Evolutionary conservation across 2,888 invertebrate genomes (phyloP).

Genomic region (Platerodrilus igneus): DNA sequence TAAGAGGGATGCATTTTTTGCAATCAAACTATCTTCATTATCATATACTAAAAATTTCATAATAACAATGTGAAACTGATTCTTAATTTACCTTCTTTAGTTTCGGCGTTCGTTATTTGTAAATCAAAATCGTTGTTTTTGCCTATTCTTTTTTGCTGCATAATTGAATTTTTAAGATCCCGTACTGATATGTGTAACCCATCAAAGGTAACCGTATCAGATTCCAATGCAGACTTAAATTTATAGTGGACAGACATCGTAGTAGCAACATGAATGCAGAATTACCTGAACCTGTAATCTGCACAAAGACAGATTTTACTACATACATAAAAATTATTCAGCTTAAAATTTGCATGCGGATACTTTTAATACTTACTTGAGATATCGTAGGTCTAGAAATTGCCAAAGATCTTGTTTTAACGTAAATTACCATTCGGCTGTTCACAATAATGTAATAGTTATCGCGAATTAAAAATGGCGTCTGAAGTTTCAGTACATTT

Average conservation of each 20-base stretch:
- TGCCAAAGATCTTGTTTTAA: no score
- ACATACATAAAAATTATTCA: no score
- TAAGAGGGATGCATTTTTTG: constrained; percentile 95
- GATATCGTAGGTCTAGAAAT: no score
- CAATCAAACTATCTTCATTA: constrained; percentile 86
- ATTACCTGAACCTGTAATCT: no score
- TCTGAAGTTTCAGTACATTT: no score
- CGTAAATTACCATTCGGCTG: no score
- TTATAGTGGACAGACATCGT: constrained; percentile 99
- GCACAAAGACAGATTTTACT: no score
- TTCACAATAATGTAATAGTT: no score
- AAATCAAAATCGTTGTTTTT: constrained; percentile 94
- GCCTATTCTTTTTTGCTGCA: constrained; percentile 91
- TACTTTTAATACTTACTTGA: no score
- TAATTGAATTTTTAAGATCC: constrained; percentile 91
- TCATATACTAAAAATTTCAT: constrained; percentile 74
- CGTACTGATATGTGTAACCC: constrained; percentile 93
- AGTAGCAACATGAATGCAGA: no score
- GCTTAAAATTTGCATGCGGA: no score
- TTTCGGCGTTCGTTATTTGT: constrained; percentile 94
- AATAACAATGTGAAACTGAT: constrained; percentile 1
- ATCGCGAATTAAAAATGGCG: no score
- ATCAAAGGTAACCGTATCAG: constrained; percentile 95
- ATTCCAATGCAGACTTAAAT: constrained; percentile 94
- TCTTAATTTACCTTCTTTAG: constrained; percentile 80